A percentile compares a stretch with the other conserved stretches of the same genome.
Conservation (phyloP, 2,113 vertebrate genomes). For the Sturnira hondurensis region DNA sequence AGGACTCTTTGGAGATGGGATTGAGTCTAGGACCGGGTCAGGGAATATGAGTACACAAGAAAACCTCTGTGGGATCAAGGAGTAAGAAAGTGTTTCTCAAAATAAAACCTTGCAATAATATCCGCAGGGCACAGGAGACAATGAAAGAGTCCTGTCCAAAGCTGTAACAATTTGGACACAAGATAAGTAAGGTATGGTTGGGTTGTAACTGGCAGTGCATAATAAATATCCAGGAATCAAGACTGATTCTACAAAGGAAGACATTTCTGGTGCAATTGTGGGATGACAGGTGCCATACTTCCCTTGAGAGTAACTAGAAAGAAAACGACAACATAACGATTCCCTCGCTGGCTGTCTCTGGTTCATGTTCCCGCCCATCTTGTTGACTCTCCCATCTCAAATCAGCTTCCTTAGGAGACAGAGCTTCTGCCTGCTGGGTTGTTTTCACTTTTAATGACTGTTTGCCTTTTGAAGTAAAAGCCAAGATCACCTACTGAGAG, state of each 20-base stretch:
- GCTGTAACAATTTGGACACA: neutral
- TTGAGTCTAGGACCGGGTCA: neutral
- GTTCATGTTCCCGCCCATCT: rapidly evolving
- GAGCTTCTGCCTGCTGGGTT: neutral
- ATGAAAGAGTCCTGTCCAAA: neutral
- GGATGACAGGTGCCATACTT: neutral
- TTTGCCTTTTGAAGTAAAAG: slow-evolving; percentile 16
- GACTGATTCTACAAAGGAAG: neutral
- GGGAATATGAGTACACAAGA: neutral
- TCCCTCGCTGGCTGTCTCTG: neutral
- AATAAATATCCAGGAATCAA: neutral
- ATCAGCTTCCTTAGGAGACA: neutral
- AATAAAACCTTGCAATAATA: neutral
- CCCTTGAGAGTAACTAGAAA: neutral
- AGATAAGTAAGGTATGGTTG: neutral
- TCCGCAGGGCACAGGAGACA: neutral
- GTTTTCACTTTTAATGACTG: neutral
- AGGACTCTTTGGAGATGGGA: neutral
- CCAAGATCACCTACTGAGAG: neutral
- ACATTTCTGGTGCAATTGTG: neutral
- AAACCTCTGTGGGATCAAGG: neutral
- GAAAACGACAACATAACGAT: neutral
- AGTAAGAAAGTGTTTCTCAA: neutral
- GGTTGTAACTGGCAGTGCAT: neutral
- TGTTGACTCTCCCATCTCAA: neutral